phyloP scores from a whole-genome alignment of 2,113 vertebrate genomes.

The Anhinga rufa region DNA sequence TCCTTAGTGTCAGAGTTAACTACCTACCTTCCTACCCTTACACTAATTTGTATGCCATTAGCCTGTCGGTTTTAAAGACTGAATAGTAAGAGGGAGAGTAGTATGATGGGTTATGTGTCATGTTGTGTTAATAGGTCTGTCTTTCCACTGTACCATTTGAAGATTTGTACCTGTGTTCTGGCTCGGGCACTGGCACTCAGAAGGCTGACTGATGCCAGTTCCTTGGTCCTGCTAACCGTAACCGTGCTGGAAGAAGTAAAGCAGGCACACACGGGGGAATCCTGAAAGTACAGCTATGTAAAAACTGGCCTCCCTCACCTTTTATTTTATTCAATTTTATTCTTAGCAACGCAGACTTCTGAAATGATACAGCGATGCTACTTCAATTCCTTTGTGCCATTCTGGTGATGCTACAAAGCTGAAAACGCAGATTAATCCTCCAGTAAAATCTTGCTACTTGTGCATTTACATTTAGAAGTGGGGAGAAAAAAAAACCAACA shows the following conservation, averaged over 20 bases:
- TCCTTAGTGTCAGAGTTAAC: background rate
- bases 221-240: background rate
- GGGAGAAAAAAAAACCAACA: accelerated
- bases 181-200: background rate
- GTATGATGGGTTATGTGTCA: background rate
- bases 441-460: background rate
- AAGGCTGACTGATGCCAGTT: background rate
- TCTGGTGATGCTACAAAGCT: background rate
- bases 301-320: background rate
- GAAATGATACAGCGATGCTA: background rate
- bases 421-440: background rate
- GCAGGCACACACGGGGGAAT: accelerated
- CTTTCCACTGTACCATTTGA: background rate
- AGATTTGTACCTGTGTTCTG: background rate
- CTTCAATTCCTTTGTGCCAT: background rate
- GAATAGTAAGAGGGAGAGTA: background rate
- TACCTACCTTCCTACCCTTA: background rate
- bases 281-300: background rate
- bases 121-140: background rate
- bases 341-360: background rate
- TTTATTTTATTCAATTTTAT: background rate
- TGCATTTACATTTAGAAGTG: background rate
- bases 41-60: background rate
- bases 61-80: background rate
- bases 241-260: no score